Evolutionary conservation across 2,113 vertebrate species (phyloP).

Genomic region (Phylloscopus trochiloides): DNA sequence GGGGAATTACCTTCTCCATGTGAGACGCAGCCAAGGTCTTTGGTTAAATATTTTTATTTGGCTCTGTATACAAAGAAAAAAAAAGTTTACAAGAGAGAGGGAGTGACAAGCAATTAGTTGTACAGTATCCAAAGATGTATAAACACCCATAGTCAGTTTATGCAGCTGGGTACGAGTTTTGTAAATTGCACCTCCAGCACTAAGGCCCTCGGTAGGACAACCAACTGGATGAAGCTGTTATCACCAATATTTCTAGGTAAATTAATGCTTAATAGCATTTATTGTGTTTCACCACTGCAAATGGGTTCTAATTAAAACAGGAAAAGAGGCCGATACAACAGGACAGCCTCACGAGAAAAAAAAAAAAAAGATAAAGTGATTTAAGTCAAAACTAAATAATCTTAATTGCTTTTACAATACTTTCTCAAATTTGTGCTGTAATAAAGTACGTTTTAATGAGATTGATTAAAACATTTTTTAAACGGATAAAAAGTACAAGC

Average conservation of each 20-base stretch:
- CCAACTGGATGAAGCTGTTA: background rate
- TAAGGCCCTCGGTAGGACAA: background rate
- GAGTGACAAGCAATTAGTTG: background rate
- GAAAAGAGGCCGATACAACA: background rate
- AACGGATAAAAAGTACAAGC: background rate
- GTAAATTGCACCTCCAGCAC: background rate
- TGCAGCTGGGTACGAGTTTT: fast-evolving
- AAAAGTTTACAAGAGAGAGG: background rate
- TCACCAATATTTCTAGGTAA: background rate
- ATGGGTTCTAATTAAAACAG: background rate
- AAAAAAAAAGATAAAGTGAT: background rate
- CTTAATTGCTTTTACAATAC: background rate
- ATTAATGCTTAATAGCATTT: background rate
- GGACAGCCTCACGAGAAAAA: background rate
- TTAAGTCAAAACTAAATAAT: background rate
- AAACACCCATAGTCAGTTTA: background rate
- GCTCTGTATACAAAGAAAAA: background rate
- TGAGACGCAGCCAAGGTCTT: background rate
- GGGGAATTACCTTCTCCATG: background rate
- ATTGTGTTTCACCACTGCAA: background rate
- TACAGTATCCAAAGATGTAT: background rate
- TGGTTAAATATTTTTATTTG: conserved; percentile 2
- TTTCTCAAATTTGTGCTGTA: no score
- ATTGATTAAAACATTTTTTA: background rate
- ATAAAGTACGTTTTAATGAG: background rate